phyloP scores from a whole-genome alignment of 2,888 invertebrate genomes.

The Cephus pygmeus region DNA sequence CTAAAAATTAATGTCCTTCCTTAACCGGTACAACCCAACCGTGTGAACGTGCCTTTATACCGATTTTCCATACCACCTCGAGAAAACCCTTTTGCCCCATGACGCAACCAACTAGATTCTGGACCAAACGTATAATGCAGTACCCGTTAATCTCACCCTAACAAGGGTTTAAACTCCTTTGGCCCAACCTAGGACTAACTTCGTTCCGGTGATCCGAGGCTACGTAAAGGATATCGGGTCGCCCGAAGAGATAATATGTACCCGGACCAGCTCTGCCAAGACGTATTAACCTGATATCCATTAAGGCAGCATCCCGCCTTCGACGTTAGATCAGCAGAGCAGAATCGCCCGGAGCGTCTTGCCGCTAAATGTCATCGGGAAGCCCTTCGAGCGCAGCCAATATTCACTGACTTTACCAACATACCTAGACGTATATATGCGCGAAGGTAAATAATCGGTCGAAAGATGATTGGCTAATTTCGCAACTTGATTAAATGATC shows the following conservation, averaged over 20 bases:
- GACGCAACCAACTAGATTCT: neutral
- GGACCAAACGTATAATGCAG: neutral
- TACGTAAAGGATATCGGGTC: neutral
- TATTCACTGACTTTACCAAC: constrained; percentile 26
- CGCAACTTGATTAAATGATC: neutral
- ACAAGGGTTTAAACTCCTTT: constrained; percentile 51
- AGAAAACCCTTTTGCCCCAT: neutral
- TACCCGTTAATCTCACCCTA: constrained; percentile 52
- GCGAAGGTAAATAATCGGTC: too few species aligned
- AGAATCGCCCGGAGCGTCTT: constrained; percentile 46
- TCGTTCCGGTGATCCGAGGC: neutral
- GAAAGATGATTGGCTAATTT: neutral
- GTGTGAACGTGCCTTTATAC: neutral
- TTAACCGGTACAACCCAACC: neutral
- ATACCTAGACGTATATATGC: too few species aligned
- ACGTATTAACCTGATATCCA: constrained; percentile 42
- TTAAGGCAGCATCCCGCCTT: constrained; percentile 33
- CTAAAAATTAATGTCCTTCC: neutral
- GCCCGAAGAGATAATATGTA: constrained; percentile 1
- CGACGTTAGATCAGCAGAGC: constrained; percentile 6
- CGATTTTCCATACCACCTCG: neutral
- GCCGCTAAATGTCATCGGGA: constrained; percentile 48
- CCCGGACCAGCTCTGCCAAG: constrained; percentile 8
- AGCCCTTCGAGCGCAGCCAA: constrained; percentile 46
- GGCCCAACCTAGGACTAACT: constrained; percentile 20